Base-by-base conservation (phyloP, 2,113 vertebrate genomes). In the Pelecanus crispus region DNA sequence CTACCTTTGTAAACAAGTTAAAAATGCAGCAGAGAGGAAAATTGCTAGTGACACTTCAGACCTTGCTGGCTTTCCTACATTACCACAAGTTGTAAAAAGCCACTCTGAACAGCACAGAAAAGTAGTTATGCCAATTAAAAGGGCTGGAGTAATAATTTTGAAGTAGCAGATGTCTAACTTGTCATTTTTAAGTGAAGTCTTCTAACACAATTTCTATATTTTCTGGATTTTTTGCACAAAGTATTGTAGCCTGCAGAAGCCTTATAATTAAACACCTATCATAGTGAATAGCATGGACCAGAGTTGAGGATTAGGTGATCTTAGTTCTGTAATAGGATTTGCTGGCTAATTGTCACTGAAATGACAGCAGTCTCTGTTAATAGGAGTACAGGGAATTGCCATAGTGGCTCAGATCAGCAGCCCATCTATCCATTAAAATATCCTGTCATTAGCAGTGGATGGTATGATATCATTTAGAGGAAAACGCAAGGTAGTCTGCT, bases 251-350 rank as follows among this genome's bases (percentile, higher is more conserved):
- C 66, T 84, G 52, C 10, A 85, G 62, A 82, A 85, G 62, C 74
- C 45, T 66, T 80, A 28, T 62, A 88, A 88, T 90, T 93, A 68
- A 91, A 92, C 63, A 40, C 10, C 55, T 92, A 52, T 92, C 89
- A 38, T 12, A 85, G 66, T 45, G 53, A 84, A 56, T 29, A 87
- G 82, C 47, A 36, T 11, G 56, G 56, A 56, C 19, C 31, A 79
- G 66, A 72, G 70, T 6, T 81, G 81, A 91, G 88, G 90, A 94
- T 95, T 95, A 94, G 78, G 70, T 66, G 73, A 89, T 95, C 31
- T 90, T 90, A 93, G 38, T 91, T 66, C 66, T 83, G 53, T 95
- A 96, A 91, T 70, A 88, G 84, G 92, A 95, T 96, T 97, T 97
- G 66, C 58, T 78, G 81, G 89, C 67, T 95, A 96, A 94, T 96